Evolutionary conservation across 2,888 invertebrate genomes (phyloP).

Genomic region (Mamestra brassicae): DNA sequence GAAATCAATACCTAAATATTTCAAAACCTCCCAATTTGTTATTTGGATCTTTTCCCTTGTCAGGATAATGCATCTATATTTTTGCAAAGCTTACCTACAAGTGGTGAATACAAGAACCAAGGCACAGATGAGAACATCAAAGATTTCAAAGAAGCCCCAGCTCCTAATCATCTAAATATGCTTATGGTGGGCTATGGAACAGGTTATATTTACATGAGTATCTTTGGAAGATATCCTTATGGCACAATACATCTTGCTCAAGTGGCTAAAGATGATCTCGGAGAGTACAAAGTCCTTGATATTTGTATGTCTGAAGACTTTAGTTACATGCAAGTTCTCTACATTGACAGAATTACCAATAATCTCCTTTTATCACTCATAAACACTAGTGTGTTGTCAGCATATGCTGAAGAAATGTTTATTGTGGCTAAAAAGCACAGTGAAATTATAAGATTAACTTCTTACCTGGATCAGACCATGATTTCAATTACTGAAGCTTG

Average conservation of each 20-base stretch:
- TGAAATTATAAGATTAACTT: constrained; percentile 93
- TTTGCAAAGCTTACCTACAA: constrained; percentile 90
- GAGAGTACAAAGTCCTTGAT: constrained; percentile 91
- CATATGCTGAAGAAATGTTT: constrained; percentile 93
- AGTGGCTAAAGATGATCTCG: constrained; percentile 90
- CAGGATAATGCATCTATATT: constrained; percentile 90
- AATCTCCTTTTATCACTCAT: constrained; percentile 87
- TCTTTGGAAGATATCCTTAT: constrained; percentile 96
- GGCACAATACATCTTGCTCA: constrained; percentile 92
- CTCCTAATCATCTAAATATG: constrained; percentile 93
- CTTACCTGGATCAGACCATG: constrained; percentile 94
- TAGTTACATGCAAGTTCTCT: constrained; percentile 92
- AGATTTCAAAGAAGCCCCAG: constrained; percentile 91
- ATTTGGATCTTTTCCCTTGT: constrained; percentile 47
- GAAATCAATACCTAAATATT: not conserved
- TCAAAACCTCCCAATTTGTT: not conserved
- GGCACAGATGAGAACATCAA: constrained; percentile 89
- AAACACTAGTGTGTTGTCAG: constrained; percentile 92
- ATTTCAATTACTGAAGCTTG: constrained; percentile 96
- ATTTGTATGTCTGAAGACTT: constrained; percentile 94
- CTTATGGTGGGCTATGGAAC: constrained; percentile 95
- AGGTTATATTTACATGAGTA: constrained; percentile 94
- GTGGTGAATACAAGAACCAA: constrained; percentile 89
- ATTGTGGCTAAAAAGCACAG: constrained; percentile 94
- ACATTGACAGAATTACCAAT: constrained; percentile 88